Evolutionary conservation across 2,797 vertebrate genomes (phyloP), one percentile per base, ranked within the genome.

Genomic region (Schizopygopsis malacanthus): DNA sequence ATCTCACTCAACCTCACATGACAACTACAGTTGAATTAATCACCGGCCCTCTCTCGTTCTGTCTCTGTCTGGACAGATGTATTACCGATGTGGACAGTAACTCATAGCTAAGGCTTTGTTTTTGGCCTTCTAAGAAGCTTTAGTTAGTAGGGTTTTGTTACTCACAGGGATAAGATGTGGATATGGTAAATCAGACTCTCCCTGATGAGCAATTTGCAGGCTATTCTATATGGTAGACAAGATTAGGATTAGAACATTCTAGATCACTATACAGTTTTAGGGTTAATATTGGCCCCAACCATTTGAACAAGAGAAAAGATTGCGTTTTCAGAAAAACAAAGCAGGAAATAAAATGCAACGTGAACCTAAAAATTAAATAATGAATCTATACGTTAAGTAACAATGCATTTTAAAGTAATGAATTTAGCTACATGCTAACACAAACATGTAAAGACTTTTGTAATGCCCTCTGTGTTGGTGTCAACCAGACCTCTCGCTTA

Each of bases 11-110:
- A 54, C 78, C 80, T 81, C 56, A 85, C 67, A 11, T 83, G 77
- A 85, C 84, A 85, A 50, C 43, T 85, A 85, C 69, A 81, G 79
- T 80, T 72, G 18, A 81, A 81, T 85, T 52, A 75, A 75, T 81
- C 78, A 75, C 79, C 28, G 18, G 41, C 45, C 33, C 16, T 72
- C 78, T 81, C 56, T 81, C 71, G 25, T 37, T 87, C 69, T 67
- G 45, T 75, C 70, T 81, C 78, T 47, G 11, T 75, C 70, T 75
- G 76, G 63, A 73, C 54, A 65, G 65, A 67, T 81, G 41, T 39
- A 67, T 81, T 43, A 28, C 54, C 45, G 50, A 72, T 47, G 69
- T 72, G 67, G 5, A 47, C 28, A 43, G 43, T 78, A 84, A 78
- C 41, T 75, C 70, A 83, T 75, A 22, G 11, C 33, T 47, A 83